These are phyloP conservation scores for Trachythela sp. DNA, from an alignment of 64 coral and sea anemone species.

Conservation along the genomic window DNA sequence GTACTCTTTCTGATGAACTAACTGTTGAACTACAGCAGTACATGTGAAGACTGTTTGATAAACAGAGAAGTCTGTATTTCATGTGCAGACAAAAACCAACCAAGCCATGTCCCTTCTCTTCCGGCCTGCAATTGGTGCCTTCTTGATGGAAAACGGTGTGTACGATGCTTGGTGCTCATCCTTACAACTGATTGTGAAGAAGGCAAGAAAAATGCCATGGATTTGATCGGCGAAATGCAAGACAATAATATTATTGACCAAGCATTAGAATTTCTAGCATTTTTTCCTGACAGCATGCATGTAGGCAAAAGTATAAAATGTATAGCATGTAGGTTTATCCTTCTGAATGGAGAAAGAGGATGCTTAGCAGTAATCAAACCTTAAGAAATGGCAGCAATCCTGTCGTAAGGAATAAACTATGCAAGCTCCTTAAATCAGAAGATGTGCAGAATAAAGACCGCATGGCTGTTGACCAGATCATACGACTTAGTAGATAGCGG, in stretches of 20 bases:
- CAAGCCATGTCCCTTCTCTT: slow-evolving; percentile 14
- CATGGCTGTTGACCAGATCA: slow-evolving; percentile 50
- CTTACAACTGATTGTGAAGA: slow-evolving; percentile 45
- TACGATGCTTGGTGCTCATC: slow-evolving; percentile 33
- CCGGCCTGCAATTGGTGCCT: slow-evolving; percentile 39
- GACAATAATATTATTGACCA: not conserved
- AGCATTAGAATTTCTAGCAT: slow-evolving; percentile 31
- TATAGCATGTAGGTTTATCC: slow-evolving; percentile 53
- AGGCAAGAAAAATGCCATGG: slow-evolving; percentile 43
- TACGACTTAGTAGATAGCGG: slow-evolving; percentile 29
- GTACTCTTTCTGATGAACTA: not conserved
- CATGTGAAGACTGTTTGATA: slow-evolving; percentile 18
- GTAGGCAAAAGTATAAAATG: slow-evolving; percentile 70
- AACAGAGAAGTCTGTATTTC: not conserved
- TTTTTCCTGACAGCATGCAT: slow-evolving; percentile 63
- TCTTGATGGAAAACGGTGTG: not conserved
- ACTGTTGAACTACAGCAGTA: not conserved
- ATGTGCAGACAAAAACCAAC: slow-evolving; percentile 22
- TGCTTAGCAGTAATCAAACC: slow-evolving; percentile 44
- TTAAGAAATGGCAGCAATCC: slow-evolving; percentile 42
- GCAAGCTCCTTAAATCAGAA: slow-evolving; percentile 36
- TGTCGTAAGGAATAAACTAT: slow-evolving; percentile 31
- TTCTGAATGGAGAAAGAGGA: slow-evolving; percentile 28
- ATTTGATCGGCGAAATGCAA: slow-evolving; percentile 21
- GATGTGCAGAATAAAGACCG: slow-evolving; percentile 56